Evolutionary conservation across 2,797 vertebrate species (phyloP).

Genomic region (Buphagus erythrorhynchus): DNA sequence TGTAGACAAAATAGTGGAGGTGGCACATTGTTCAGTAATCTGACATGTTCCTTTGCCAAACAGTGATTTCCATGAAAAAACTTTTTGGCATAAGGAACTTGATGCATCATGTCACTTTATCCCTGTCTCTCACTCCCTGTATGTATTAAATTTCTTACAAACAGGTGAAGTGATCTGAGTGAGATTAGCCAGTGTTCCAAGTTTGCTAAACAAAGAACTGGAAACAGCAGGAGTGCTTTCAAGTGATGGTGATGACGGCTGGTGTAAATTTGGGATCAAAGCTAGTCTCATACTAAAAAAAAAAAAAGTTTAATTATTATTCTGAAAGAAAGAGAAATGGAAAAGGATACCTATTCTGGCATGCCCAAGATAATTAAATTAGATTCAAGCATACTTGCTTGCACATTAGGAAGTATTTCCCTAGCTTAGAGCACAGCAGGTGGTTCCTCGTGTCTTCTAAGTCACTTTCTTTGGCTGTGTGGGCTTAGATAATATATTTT

Average conservation of each 20-base stretch:
- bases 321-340: conserved; percentile 21
- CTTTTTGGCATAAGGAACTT: neutral
- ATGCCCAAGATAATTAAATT: conserved; percentile 10
- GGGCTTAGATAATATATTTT: neutral
- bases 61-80: conserved; percentile 15
- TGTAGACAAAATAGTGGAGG: conserved; percentile 23
- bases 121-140: neutral
- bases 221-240: conserved; percentile 40
- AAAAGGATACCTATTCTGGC: conserved; percentile 12
- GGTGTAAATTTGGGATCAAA: conserved; percentile 50
- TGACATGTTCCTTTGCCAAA: neutral
- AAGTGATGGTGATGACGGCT: neutral
- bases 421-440: neutral
- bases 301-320: conserved; percentile 26
- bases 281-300: neutral
- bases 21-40: neutral
- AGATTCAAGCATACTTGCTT: neutral
- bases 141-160: conserved; percentile 24
- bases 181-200: conserved; percentile 30
- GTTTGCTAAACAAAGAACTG: conserved; percentile 40
- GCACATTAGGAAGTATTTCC: neutral
- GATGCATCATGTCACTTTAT: conserved; percentile 20
- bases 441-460: neutral
- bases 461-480: neutral
- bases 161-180: conserved; percentile 42